Evolutionary conservation across 2,888 invertebrate species (phyloP).

Genomic region (Apomyelois bistriatella): DNA sequence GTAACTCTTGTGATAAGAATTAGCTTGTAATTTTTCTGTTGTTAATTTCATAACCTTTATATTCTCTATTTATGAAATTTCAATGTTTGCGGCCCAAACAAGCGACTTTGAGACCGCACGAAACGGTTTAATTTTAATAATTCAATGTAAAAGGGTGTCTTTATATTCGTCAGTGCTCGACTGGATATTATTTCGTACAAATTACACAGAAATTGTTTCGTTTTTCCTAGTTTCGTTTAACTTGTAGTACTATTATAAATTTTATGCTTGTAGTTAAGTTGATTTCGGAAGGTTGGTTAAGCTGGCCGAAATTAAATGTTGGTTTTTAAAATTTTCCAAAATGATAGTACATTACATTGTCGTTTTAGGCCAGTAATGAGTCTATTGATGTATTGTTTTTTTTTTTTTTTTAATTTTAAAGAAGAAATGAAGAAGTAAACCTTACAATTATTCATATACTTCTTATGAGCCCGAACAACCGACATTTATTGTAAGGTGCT

Average conservation of each 20-base stretch:
- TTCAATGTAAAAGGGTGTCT: conserved; percentile 50
- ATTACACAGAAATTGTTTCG: conserved; percentile 15
- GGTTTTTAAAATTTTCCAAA: not conserved
- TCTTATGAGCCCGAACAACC: too few species aligned
- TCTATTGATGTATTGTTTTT: too few species aligned
- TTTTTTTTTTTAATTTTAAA: too few species aligned
- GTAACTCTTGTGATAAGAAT: too few species aligned
- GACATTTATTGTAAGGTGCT: too few species aligned
- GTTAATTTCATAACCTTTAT: not conserved
- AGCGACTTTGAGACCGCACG: conserved; percentile 57
- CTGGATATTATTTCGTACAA: conserved; percentile 27
- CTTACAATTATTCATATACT: too few species aligned
- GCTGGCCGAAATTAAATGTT: not conserved
- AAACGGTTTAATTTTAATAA: conserved; percentile 68
- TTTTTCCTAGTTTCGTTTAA: conserved; percentile 7
- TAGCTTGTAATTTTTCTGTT: too few species aligned
- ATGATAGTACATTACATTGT: too few species aligned
- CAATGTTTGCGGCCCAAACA: conserved; percentile 36
- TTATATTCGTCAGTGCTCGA: conserved; percentile 33
- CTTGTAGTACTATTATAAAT: too few species aligned
- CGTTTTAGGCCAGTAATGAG: too few species aligned
- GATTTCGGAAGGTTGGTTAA: not conserved
- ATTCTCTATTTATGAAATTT: not conserved
- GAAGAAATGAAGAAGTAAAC: too few species aligned
- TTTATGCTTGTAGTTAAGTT: not conserved